Base-by-base conservation (phyloP, 2,888 invertebrate genomes). In the Aphidius colemani region DNA sequence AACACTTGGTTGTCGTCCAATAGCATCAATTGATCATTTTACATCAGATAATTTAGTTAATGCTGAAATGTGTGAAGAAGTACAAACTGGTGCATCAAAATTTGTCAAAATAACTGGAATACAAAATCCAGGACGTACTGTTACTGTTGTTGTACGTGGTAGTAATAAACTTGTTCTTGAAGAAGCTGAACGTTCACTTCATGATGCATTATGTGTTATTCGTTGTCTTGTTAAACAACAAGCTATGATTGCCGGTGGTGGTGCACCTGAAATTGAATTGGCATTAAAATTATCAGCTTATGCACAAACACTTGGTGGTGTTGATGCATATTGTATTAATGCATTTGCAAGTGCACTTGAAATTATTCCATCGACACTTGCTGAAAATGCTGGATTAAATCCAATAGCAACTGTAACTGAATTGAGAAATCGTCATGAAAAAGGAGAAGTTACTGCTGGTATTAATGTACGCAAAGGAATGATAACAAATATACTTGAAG, bases 11-110 rank as follows among this genome's bases (percentile, higher is more conserved):
- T 97, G 97, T 81, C 88, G 96, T 58, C 99, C 99, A 0, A 95
- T 99, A 73, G 99, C 99, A 6, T 97, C 97, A n/a, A 85, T 98
- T 67, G 99, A 99, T 84, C 99, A 99, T 82, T 99, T 99, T 83
- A 87, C 91, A 0, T 86, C 97, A 11, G 98, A 99, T 78, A 92
- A 94, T 83, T 86, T 99, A 41, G 94, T 94, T 7, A 88, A 86
- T 68, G 98, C 98, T 7, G 98, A 99, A 73, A 84, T 97, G 57
- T 96, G 95, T 3, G 98, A 99, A 82, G 98, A 98, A 84, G 87
- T 98, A 41, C 89, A 90, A 72, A 91, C 96, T 69, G 94, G 95
- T 63, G 90, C 89, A 63, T 92, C 91, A 48, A 94, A 95, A 83
- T 93, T 96, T 82, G 94, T 98, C 44, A 96, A 96, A 89, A 88